Evolutionary conservation across 1,140 invertebrate species (phyloP), one percentile per base, ranked within the genome.

Genomic region (Eupeodes corollae): DNA sequence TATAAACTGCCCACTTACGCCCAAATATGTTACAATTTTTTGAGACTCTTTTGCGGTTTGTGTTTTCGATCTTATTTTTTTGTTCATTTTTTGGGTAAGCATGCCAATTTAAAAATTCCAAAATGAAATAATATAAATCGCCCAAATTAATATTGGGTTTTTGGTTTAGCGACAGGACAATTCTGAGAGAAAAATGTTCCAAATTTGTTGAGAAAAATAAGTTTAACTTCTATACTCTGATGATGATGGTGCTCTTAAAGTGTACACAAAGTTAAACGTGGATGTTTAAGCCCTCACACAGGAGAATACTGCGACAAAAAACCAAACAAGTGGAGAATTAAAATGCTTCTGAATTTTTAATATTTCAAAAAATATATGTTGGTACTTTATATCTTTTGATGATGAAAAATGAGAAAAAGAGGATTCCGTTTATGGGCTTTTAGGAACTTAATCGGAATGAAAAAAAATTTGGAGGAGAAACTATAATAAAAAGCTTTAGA

Each of bases 51-150:
- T 26, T 26, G 21, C 21, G 21, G 21, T 26, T 26, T 8, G 8
- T 26, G 21, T 26, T 26, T 26, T 5, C 21, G n/a, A n/a, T n/a
- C n/a, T n/a, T n/a, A n/a, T n/a, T n/a, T 26, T 26, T 19, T 21
- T 19, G 16, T 19, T 41, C 11, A 21, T 2, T 41, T 41, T 41
- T 41, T 9, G 13, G 3, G 55, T 60, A 57, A 56, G 62, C 26
- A 13, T 45, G 21, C 61, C 58, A 64, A 64, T 64, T 64, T 64
- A 64, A 64, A 63, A 64, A 64, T 64, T 64, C 61, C 61, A 64
- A 64, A 64, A 26, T 26, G 21, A 26, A 64, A 64, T 64, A 64
- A 64, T 64, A 64, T 64, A 64, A 64, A 64, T 64, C 61, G 61
- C 63, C 57, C 61, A 64, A 64, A 64, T 64, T 63, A 64, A 64